Percentiles rank a stretch among this genome's conserved stretches.
Evolutionary conservation across 2,888 invertebrate genomes (phyloP).

Genomic region (Pseudolycoriella hygida): DNA sequence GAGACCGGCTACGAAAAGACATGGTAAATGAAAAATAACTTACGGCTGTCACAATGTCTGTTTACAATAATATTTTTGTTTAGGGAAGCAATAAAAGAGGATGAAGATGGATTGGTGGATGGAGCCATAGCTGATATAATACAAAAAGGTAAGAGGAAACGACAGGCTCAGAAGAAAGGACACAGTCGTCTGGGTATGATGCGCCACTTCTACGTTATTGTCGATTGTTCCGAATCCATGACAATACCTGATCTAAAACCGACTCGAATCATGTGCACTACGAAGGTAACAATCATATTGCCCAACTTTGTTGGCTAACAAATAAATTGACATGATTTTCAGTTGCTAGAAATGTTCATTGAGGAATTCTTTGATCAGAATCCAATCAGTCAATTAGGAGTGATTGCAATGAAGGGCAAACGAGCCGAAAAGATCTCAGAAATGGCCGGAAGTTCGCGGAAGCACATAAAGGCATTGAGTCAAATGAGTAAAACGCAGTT

Average conservation of each 20-base stretch:
- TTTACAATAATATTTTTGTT: not conserved
- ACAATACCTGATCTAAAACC: conserved; percentile 89
- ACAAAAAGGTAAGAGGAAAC: conserved; percentile 69
- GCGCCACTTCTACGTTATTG: conserved; percentile 80
- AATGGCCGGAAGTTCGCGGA: conserved; percentile 68
- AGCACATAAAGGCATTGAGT: conserved; percentile 47
- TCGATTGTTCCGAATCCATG: conserved; percentile 94
- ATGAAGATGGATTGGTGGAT: conserved; percentile 83
- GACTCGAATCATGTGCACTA: conserved; percentile 65
- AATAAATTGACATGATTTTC: conserved; percentile 19
- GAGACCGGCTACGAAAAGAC: conserved; percentile 91
- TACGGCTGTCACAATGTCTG: not conserved
- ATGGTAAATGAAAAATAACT: conserved; percentile 38
- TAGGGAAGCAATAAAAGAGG: conserved; percentile 93
- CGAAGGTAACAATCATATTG: conserved; percentile 44
- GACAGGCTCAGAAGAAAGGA: conserved; percentile 48
- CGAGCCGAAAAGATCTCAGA: conserved; percentile 85
- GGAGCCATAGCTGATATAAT: conserved; percentile 82
- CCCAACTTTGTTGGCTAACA: conserved; percentile 5
- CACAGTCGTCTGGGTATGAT: conserved; percentile 93
- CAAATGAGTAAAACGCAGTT: conserved; percentile 47
- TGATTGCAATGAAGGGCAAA: conserved; percentile 83
- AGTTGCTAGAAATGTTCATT: conserved; percentile 83
- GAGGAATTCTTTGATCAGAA: conserved; percentile 98
- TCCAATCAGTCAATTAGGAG: conserved; percentile 91